Evolutionary conservation across 2,797 vertebrate genomes (phyloP).

Genomic region (Sebastes umbrosus): DNA sequence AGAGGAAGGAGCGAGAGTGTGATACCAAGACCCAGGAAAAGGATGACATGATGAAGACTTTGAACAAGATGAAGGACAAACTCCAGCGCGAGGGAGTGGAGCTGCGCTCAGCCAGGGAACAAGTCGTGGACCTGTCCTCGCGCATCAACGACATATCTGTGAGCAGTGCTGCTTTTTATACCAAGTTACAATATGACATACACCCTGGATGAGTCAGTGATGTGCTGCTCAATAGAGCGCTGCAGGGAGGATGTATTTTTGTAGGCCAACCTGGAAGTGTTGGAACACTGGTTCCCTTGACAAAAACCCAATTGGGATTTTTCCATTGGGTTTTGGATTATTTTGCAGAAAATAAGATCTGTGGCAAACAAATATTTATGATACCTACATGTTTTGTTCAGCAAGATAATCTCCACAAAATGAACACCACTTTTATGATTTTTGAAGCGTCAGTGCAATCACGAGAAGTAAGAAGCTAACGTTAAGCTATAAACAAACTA

Average conservation of each 20-base stretch:
- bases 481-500: background rate
- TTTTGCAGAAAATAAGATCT: background rate
- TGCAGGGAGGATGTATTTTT: rapidly evolving
- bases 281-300: no score
- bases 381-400: background rate
- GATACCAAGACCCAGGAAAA: conserved; percentile 96
- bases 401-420: background rate
- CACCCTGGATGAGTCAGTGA: background rate
- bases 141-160: conserved; percentile 90
- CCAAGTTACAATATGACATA: background rate
- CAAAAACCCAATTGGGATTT: background rate
- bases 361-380: background rate
- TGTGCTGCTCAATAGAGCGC: background rate
- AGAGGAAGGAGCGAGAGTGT: conserved; percentile 95
- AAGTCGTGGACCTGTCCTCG: conserved; percentile 89
- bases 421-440: background rate
- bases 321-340: background rate
- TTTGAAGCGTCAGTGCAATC: background rate
- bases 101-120: conserved; percentile 91
- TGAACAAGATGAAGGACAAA: conserved; percentile 99
- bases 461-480: background rate
- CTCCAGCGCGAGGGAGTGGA: conserved; percentile 94
- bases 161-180: conserved; percentile 45
- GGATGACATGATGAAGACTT: conserved; percentile 98
- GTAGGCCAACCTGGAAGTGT: no score